A percentile compares a stretch with the other conserved stretches of the same genome.
Evolutionary conservation across 2,113 vertebrate genomes (phyloP).

Genomic region (Fregetta grallaria): DNA sequence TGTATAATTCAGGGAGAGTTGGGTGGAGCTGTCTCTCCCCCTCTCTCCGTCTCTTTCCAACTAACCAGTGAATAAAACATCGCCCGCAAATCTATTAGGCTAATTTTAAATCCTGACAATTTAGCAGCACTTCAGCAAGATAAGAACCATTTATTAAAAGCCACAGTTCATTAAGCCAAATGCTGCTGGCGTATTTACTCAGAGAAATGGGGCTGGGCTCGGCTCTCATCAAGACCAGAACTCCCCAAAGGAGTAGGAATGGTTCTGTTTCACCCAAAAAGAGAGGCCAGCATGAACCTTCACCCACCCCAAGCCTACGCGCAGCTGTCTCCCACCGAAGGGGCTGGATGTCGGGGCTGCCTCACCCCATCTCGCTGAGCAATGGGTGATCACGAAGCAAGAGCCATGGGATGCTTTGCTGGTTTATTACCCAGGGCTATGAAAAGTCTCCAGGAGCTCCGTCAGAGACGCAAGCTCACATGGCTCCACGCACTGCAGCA

Average conservation of each 20-base stretch:
- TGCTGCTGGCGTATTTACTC: slow-evolving; percentile 74
- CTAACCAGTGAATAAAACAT: slow-evolving; percentile 77
- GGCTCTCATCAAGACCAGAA: not conserved
- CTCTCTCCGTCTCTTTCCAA: slow-evolving; percentile 31
- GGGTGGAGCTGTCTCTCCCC: slow-evolving; percentile 40
- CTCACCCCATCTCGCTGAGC: not conserved
- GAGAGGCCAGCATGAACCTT: not conserved
- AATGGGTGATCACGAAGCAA: accelerated
- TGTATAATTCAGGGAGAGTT: slow-evolving; percentile 73
- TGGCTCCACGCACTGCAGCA: accelerated
- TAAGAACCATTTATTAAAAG: slow-evolving; percentile 83
- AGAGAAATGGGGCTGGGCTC: slow-evolving; percentile 38
- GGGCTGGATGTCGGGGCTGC: not conserved
- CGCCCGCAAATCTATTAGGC: slow-evolving; percentile 78
- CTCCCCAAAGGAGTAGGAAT: not conserved
- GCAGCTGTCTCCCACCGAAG: not conserved
- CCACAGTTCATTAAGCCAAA: slow-evolving; percentile 82
- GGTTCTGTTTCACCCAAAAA: not conserved
- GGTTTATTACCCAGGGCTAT: not conserved
- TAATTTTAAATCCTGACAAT: slow-evolving; percentile 83
- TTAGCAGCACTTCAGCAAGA: slow-evolving; percentile 77
- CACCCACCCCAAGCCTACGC: accelerated
- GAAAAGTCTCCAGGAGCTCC: not conserved
- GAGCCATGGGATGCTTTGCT: not conserved
- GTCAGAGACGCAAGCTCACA: not conserved